Percentiles rank a stretch among this genome's conserved stretches.
phyloP scores from a whole-genome alignment of 2,888 invertebrate genomes.

The Agrotis puta region DNA sequence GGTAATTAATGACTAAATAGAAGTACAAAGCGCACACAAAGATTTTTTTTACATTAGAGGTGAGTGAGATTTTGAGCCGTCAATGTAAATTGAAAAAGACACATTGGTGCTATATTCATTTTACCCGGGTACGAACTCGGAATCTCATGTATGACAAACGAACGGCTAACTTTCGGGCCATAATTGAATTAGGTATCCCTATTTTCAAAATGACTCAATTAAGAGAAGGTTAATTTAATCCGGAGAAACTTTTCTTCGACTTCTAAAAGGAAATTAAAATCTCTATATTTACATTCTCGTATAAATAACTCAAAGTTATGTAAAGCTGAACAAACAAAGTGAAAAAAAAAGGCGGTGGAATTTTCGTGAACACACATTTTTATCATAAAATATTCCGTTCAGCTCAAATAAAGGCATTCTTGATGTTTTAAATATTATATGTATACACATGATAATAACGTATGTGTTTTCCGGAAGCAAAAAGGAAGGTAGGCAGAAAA shows the following conservation, averaged over 20 bases:
- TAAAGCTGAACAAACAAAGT: neutral
- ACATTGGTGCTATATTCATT: too few relatives aligned
- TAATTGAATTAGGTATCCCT: too few relatives aligned
- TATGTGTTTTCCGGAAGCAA: neutral
- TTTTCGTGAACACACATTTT: neutral
- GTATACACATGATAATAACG: neutral
- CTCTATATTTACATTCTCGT: neutral
- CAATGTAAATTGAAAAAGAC: too few relatives aligned
- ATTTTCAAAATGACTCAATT: neutral
- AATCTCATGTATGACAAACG: too few relatives aligned
- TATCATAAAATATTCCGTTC: neutral
- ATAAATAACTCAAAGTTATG: neutral
- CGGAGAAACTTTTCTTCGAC: neutral
- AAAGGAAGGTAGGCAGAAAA: too few relatives aligned
- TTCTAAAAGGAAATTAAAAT: constrained; percentile 1
- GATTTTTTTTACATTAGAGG: too few relatives aligned
- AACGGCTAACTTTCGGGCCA: too few relatives aligned
- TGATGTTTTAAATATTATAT: neutral
- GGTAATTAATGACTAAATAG: too few relatives aligned
- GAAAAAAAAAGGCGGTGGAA: constrained; percentile 1
- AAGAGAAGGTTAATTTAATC: constrained; percentile 9
- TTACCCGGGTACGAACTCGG: too few relatives aligned
- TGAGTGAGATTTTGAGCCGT: too few relatives aligned
- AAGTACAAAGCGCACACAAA: too few relatives aligned
- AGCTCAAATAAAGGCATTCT: neutral